Conservation (phyloP, 2,888 invertebrate species). For the Didymodactylos carnosus region DNA sequence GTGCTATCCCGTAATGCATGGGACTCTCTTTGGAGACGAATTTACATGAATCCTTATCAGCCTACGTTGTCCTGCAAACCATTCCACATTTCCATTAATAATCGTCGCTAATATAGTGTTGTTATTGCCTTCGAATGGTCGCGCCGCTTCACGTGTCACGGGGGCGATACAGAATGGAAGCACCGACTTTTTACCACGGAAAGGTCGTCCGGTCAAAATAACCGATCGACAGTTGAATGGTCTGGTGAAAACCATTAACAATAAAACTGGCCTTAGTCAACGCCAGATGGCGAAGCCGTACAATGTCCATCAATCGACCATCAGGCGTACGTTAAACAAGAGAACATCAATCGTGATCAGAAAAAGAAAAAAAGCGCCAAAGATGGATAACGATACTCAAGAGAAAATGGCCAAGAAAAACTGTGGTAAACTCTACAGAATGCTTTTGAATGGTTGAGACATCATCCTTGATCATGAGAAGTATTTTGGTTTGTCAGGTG, state of each 20-base stretch:
- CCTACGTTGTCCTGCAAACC: too few species aligned
- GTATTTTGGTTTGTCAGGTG: not conserved
- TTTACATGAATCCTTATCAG: too few species aligned
- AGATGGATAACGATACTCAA: not conserved
- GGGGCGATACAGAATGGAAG: too few species aligned
- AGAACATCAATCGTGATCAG: not conserved
- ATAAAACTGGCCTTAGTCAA: not conserved
- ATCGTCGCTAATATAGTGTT: too few species aligned
- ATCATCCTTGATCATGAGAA: not conserved
- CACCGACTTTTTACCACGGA: not conserved
- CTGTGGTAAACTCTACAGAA: not conserved
- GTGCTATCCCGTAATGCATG: too few species aligned
- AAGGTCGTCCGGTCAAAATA: not conserved
- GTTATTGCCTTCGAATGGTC: too few species aligned
- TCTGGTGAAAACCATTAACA: not conserved
- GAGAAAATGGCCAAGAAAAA: not conserved
- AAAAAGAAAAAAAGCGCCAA: not conserved
- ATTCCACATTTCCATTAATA: too few species aligned
- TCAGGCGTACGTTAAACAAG: not conserved
- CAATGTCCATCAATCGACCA: not conserved
- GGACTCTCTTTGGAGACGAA: too few species aligned
- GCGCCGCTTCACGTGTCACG: too few species aligned
- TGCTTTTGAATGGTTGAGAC: not conserved
- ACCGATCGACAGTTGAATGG: not conserved
- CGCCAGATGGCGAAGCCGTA: not conserved